Evolutionary conservation across 2,113 vertebrate species (phyloP), one percentile per base, ranked within the genome.

Genomic region (Ciconia boyciana): DNA sequence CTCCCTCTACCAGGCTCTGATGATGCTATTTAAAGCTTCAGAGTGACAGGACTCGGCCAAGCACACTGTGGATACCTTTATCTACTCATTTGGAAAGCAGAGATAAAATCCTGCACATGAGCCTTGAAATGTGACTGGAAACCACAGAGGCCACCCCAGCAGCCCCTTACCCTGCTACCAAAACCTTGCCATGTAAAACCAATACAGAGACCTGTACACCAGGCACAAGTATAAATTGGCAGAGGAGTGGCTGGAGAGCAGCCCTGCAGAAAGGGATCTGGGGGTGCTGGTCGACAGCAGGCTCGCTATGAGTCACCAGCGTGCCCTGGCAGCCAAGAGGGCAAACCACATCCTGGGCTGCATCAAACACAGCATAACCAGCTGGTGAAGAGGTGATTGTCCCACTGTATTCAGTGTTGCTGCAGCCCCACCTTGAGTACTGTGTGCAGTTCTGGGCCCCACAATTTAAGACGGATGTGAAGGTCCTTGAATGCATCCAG

Each of bases 1-100:
- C 41, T 83, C 44, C 55, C 34, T 82, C 78, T 78, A 10, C 12
- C 43, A 82, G 51, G 32, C 20, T 85, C 70, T 86, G 46, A 49
- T 26, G 65, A 52, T 83, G 74, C 88, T 87, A 74, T 83, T 92
- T 94, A 90, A 92, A 93, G 39, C 82, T 93, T 55, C 70, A 64
- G 49, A 93, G 52, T 44, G 44, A 64, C 22, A 24, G 4, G 2
- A 83, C 51, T 87, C 61, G 93, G 70, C n/a, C 52, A 85, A 64
- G 29, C 39, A 75, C 34, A 25, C 17, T n/a, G 34, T 7, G 24
- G 43, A 62, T 49, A 36, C n/a, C 44, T 86, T 68, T 62, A 78
- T 44, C 64, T 66, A 25, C 39, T 87, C 29, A 6, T 64, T 70
- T 62, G 29, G 51, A 79, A 95, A 82, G 55, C 8, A 87, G 52